phyloP scores from a whole-genome alignment of 2,797 vertebrate genomes.

The Taeniopygia guttata region DNA sequence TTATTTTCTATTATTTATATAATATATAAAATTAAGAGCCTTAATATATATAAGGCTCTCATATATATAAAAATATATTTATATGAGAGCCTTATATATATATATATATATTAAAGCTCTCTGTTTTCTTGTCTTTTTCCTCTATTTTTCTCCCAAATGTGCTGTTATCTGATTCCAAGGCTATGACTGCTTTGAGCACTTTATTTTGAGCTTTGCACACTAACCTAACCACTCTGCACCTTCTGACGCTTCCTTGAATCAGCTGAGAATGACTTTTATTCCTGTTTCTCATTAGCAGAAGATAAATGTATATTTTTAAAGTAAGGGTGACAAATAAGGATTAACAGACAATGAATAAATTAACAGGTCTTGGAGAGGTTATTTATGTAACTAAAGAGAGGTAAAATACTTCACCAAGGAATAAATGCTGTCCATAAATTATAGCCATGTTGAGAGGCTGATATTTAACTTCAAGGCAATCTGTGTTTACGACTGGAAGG shows the following conservation, averaged over 20 bases:
- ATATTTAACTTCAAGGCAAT: background rate
- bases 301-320: background rate
- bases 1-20: background rate
- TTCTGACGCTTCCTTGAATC: background rate
- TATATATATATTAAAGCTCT: background rate
- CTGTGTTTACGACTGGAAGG: background rate
- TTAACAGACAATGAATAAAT: constrained; percentile 7
- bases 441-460: background rate
- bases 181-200: background rate
- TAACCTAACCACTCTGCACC: background rate
- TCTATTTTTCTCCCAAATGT: background rate
- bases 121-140: background rate
- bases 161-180: background rate
- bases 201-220: background rate
- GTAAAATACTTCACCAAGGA: background rate
- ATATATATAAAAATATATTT: no score
- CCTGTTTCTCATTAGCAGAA: background rate
- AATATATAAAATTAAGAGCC: no score
- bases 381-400: background rate
- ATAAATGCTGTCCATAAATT: background rate
- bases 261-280: background rate
- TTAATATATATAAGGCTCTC: no score
- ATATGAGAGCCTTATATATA: no score
- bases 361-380: background rate
- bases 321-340: background rate